Conservation (phyloP, 2,113 vertebrate genomes). For the Melanocharis versteri region DNA sequence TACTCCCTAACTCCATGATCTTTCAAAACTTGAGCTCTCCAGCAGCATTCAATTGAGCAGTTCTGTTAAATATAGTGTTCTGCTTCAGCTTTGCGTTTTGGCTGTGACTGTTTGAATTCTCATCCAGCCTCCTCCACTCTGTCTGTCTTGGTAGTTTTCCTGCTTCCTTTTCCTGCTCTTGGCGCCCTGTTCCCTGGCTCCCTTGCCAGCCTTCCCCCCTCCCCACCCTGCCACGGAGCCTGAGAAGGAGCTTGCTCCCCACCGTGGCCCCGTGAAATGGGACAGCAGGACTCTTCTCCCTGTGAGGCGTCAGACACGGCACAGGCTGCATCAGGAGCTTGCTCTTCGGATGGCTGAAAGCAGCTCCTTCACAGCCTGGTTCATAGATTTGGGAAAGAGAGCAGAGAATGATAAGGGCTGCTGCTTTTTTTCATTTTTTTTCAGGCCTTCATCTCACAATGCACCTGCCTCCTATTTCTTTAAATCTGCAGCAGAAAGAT, state of each 20-base stretch:
- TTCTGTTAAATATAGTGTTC: background rate
- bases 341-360: accelerated
- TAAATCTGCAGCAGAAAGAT: background rate
- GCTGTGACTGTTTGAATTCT: background rate
- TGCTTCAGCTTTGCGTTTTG: background rate
- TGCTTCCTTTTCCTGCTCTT: background rate
- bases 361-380: background rate
- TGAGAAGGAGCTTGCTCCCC: background rate
- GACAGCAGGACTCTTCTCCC: accelerated
- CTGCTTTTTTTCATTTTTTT: background rate
- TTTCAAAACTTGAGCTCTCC: background rate
- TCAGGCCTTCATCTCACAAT: background rate
- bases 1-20: background rate
- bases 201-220: background rate
- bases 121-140: conserved; percentile 49
- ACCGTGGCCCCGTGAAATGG: accelerated
- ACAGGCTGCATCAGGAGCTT: background rate
- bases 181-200: background rate
- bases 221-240: accelerated
- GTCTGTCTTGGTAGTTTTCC: conserved; percentile 38
- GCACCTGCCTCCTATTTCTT: background rate
- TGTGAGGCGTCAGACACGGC: accelerated
- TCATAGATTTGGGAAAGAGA: background rate
- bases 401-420: background rate
- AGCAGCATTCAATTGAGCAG: background rate